Conservation (phyloP, 1,140 invertebrate species). For the Bradysia coprophila region DNA sequence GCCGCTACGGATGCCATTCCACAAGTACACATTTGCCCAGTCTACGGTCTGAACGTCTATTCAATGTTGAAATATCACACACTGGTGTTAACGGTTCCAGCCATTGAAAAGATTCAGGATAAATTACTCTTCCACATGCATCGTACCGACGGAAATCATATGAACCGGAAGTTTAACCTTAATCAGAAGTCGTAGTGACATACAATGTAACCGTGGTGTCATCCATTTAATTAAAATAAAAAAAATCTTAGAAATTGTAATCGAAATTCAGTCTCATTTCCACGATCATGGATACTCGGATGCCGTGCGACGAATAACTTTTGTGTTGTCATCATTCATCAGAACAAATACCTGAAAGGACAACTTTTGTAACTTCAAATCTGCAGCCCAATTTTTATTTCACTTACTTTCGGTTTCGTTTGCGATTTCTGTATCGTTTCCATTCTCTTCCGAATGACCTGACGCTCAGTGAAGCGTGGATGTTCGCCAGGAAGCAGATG, state of each 20-base stretch:
- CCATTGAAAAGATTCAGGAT: slow-evolving; percentile 72
- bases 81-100: slow-evolving; percentile 69
- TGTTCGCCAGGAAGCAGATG: slow-evolving; percentile 46
- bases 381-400: background rate
- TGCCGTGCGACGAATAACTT: too few relatives aligned
- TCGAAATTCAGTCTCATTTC: too few relatives aligned
- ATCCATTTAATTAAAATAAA: slow-evolving; percentile 1
- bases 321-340: too few relatives aligned
- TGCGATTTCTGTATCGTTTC: background rate
- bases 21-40: slow-evolving; percentile 88
- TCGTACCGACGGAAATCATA: slow-evolving; percentile 30
- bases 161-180: slow-evolving; percentile 29
- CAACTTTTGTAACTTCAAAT: background rate
- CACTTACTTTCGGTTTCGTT: slow-evolving; percentile 7
- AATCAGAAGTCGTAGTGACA: slow-evolving; percentile 13
- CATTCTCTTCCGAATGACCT: slow-evolving; percentile 36
- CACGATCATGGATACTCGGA: too few relatives aligned
- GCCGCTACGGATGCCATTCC: slow-evolving; percentile 53
- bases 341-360: background rate
- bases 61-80: slow-evolving; percentile 95
- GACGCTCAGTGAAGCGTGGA: slow-evolving; percentile 33
- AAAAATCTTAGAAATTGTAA: too few relatives aligned
- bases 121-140: slow-evolving; percentile 64
- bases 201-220: background rate
- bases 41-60: slow-evolving; percentile 72